Conservation (phyloP, 2,888 invertebrate genomes). For the Nephrotoma appendiculata region DNA sequence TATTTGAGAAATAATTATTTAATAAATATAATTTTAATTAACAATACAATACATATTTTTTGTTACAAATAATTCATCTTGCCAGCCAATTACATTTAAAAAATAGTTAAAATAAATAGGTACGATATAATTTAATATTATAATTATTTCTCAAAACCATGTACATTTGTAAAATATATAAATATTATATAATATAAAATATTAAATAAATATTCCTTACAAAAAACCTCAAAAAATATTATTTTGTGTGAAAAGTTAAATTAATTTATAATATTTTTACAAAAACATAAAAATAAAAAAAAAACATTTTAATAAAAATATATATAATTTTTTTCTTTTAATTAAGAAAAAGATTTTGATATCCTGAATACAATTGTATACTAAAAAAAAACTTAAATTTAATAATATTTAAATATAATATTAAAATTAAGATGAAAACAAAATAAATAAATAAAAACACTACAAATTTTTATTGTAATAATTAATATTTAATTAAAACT, state of each 20-base stretch:
- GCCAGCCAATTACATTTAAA: neutral
- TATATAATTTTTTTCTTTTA: conserved; percentile 1
- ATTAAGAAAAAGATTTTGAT: neutral
- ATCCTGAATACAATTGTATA: conserved; percentile 6
- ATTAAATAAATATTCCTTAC: neutral
- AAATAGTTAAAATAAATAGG: neutral
- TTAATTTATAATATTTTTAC: neutral
- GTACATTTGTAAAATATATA: neutral
- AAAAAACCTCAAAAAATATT: neutral
- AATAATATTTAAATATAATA: neutral
- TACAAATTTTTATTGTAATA: neutral
- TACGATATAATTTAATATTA: neutral
- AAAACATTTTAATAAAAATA: conserved; percentile 1
- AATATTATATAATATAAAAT: neutral
- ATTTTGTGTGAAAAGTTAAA: neutral
- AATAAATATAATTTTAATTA: neutral
- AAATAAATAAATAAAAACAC: neutral
- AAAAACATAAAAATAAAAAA: conserved; percentile 4
- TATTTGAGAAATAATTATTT: neutral
- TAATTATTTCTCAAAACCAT: neutral
- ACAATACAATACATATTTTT: neutral
- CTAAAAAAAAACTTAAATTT: conserved; percentile 1
- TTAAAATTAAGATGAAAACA: neutral
- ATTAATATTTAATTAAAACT: conserved; percentile 1
- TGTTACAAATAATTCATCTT: neutral